Percentiles rank a stretch among this genome's conserved stretches.
Evolutionary conservation across 2,888 invertebrate genomes (phyloP).

Genomic region (Xanthostigma xanthostigma): DNA sequence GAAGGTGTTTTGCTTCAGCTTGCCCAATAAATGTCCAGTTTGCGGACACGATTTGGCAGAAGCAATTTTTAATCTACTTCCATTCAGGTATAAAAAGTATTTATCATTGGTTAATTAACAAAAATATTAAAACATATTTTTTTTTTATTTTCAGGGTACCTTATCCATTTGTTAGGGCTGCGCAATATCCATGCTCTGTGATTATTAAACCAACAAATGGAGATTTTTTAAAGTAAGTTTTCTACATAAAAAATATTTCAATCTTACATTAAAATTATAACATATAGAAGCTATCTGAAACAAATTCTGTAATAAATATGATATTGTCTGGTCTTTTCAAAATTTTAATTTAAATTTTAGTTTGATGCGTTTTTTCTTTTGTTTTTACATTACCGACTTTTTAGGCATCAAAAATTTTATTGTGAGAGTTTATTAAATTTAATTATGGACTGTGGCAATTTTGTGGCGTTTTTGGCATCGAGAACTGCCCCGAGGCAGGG

Average conservation of each 20-base stretch:
- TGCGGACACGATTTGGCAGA: constrained; percentile 48
- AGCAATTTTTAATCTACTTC: constrained; percentile 45
- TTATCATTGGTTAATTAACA: not conserved
- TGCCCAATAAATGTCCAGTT: constrained; percentile 65
- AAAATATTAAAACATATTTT: constrained; percentile 9
- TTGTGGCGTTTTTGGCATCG: too few species aligned
- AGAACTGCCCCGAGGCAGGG: too few species aligned
- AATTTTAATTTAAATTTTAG: too few species aligned
- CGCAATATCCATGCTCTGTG: constrained; percentile 64
- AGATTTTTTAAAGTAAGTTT: constrained; percentile 71
- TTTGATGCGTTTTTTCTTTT: too few species aligned
- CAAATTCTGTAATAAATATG: too few species aligned
- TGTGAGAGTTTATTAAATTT: too few species aligned
- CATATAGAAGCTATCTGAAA: too few species aligned
- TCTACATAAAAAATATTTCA: constrained; percentile 1
- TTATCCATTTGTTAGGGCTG: constrained; percentile 73
- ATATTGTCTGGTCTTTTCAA: too few species aligned
- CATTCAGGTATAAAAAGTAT: constrained; percentile 44
- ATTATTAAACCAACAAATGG: constrained; percentile 79
- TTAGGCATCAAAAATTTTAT: too few species aligned
- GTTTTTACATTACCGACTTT: too few species aligned
- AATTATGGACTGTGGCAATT: too few species aligned
- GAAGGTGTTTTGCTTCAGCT: constrained; percentile 65
- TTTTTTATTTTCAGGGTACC: constrained; percentile 48
- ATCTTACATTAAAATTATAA: too few species aligned